Conservation (phyloP, 1,140 invertebrate genomes). For the Rhyacophila brunnea region DNA sequence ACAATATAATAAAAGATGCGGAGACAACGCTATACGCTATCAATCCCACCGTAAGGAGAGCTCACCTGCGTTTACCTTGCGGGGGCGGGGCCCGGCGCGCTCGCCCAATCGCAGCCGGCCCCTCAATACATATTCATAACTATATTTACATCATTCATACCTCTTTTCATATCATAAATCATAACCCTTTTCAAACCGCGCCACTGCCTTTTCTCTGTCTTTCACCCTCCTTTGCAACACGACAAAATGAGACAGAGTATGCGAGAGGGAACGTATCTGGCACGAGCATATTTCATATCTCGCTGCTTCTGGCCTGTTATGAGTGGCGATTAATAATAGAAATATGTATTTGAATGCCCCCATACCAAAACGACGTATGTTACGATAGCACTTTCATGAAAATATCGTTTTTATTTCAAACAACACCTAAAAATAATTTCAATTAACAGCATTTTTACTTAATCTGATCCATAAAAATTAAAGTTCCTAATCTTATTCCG, state of each 20-base stretch:
- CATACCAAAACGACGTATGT: background rate
- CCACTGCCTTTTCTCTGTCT: conserved; percentile 1
- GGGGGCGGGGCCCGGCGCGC: conserved; percentile 14
- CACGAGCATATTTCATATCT: conserved; percentile 7
- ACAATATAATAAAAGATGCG: conserved; percentile 24
- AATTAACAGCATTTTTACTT: no score
- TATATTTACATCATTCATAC: conserved; percentile 17
- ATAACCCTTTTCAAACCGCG: conserved; percentile 26
- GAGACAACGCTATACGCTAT: conserved; percentile 4
- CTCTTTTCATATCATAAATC: conserved; percentile 22
- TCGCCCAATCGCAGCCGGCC: conserved; percentile 21
- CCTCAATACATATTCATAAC: conserved; percentile 29
- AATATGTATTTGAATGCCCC: conserved; percentile 10
- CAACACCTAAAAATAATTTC: no score
- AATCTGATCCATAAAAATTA: no score
- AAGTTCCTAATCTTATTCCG: no score
- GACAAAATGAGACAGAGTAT: background rate
- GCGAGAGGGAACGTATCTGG: background rate
- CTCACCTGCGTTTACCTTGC: conserved; percentile 15
- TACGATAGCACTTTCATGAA: background rate
- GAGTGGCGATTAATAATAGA: conserved; percentile 29
- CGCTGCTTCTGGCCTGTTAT: conserved; percentile 1
- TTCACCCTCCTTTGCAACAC: background rate
- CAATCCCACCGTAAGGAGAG: conserved; percentile 2
- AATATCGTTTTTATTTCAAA: no score